These are phyloP conservation scores for Dendrolimus houi DNA, from an alignment of 2,888 invertebrate species.

Conservation along the genomic window DNA sequence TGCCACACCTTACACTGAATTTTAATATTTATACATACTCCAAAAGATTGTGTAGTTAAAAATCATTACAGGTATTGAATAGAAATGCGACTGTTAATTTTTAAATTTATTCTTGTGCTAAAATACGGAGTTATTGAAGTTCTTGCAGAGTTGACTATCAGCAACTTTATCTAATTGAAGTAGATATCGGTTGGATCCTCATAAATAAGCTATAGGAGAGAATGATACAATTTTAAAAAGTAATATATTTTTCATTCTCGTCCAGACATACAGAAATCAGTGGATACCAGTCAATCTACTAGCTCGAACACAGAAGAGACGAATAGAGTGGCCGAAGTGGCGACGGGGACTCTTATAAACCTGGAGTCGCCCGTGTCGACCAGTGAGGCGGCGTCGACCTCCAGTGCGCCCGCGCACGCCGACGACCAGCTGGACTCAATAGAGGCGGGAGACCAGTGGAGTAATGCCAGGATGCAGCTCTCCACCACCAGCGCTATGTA, in stretches of 20 bases:
- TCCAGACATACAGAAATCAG: slow-evolving; percentile 51
- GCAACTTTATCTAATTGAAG: no score
- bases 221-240: no score
- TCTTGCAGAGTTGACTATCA: no score
- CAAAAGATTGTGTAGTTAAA: no score
- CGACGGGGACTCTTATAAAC: slow-evolving; percentile 60
- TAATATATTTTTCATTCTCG: slow-evolving; percentile 6
- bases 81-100: no score
- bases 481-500: slow-evolving; percentile 55
- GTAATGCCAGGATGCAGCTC: slow-evolving; percentile 47
- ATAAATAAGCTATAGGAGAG: no score
- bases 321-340: slow-evolving; percentile 47
- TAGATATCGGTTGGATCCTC: no score
- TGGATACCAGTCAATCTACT: slow-evolving; percentile 60
- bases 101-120: no score
- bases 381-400: slow-evolving; percentile 29
- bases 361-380: slow-evolving; percentile 55
- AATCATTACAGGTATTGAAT: no score
- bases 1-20: no score
- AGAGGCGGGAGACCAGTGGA: slow-evolving; percentile 61
- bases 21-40: no score
- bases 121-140: no score
- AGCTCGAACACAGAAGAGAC: slow-evolving; percentile 56
- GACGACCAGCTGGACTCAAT: slow-evolving; percentile 66
- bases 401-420: slow-evolving; percentile 20